Conservation (phyloP, 2,888 invertebrate species). For the Galeopsomyia nigrocyanea region DNA sequence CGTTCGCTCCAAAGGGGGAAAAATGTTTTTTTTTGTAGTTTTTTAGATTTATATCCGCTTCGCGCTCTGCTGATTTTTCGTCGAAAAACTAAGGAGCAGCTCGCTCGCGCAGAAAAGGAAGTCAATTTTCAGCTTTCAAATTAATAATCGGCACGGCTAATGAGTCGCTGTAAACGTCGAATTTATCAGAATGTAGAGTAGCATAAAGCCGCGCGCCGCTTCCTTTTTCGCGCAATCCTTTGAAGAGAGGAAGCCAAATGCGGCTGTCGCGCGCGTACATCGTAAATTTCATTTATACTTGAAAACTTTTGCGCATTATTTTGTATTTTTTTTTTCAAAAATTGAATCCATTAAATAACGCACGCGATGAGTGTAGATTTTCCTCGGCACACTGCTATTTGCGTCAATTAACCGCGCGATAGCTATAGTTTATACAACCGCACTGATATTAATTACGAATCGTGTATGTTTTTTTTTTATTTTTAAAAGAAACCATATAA, state of each 20-base stretch:
- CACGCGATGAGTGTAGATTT: constrained; percentile 4
- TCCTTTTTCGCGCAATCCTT: constrained; percentile 10
- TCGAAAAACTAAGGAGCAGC: constrained; percentile 30
- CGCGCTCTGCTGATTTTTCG: constrained; percentile 30
- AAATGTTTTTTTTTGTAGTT: constrained; percentile 26
- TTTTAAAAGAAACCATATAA: too few species aligned
- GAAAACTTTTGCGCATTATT: too few species aligned
- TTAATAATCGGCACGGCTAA: constrained; percentile 24
- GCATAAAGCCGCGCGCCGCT: background rate
- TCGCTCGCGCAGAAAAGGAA: constrained; percentile 10
- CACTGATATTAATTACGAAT: too few species aligned
- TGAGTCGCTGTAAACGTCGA: constrained; percentile 42
- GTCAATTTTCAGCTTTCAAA: constrained; percentile 25
- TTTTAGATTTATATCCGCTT: constrained; percentile 27
- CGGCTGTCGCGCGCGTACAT: background rate
- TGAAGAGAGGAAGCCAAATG: constrained; percentile 23
- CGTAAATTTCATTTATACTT: too few species aligned
- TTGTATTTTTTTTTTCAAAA: background rate
- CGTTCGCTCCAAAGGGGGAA: constrained; percentile 9
- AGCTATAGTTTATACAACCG: too few species aligned
- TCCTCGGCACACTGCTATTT: too few species aligned
- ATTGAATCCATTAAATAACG: background rate
- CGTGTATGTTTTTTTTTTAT: too few species aligned
- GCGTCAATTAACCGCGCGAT: too few species aligned
- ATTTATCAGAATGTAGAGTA: constrained; percentile 36